phyloP scores from a whole-genome alignment of 2,888 invertebrate species.

The Drepana falcataria region DNA sequence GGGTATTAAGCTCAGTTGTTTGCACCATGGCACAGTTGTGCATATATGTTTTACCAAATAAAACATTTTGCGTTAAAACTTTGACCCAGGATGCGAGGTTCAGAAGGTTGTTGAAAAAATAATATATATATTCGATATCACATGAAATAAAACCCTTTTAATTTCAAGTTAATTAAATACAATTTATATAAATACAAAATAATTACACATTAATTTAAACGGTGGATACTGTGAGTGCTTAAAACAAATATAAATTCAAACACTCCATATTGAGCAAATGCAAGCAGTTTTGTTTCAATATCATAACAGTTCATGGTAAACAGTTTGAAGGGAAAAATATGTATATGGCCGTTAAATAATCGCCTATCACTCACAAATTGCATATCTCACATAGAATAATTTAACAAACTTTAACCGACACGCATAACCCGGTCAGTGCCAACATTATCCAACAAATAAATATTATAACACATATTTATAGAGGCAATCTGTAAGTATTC shows the following conservation, averaged over 20 bases:
- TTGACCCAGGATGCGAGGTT: too few species aligned
- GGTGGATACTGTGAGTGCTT: constrained; percentile 57
- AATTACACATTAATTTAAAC: constrained; percentile 53
- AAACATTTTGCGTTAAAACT: too few species aligned
- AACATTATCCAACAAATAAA: constrained; percentile 4
- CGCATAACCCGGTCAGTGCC: constrained; percentile 1
- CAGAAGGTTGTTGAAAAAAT: constrained; percentile 15
- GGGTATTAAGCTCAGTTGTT: too few species aligned
- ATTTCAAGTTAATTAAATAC: constrained; percentile 57
- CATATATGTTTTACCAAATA: too few species aligned
- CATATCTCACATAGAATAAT: background rate
- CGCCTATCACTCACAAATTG: background rate
- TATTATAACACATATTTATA: background rate
- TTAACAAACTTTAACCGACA: background rate
- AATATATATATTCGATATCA: constrained; percentile 55
- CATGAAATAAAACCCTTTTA: constrained; percentile 73
- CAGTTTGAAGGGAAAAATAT: background rate
- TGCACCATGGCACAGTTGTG: too few species aligned
- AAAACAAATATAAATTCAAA: constrained; percentile 30
- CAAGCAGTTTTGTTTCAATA: constrained; percentile 43
- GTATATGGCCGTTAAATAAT: background rate
- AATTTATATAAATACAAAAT: constrained; percentile 61
- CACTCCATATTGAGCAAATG: constrained; percentile 65
- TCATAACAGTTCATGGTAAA: background rate
- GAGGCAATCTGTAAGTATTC: constrained; percentile 16